phyloP scores from a whole-genome alignment of 2,113 vertebrate species.

The Sylvicapra grimmia region DNA sequence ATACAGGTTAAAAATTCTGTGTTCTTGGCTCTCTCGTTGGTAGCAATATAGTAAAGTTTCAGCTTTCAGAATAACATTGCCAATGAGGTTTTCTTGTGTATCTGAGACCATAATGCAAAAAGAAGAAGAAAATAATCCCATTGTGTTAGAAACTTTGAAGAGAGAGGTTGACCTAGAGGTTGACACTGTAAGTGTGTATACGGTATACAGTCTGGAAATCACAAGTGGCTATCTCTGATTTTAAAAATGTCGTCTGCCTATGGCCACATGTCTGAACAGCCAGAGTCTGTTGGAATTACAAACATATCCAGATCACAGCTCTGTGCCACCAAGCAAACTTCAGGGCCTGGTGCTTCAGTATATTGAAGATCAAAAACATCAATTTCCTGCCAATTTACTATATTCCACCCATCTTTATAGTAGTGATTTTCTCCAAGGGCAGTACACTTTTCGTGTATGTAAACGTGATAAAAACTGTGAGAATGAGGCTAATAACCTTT shows the following conservation, averaged over 20 bases:
- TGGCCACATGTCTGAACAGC: background rate
- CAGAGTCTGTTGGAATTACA: conserved; percentile 32
- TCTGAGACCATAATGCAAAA: background rate
- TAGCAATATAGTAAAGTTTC: background rate
- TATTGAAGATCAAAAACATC: conserved; percentile 18
- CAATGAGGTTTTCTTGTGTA: background rate
- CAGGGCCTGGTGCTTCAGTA: background rate
- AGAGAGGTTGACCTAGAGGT: background rate
- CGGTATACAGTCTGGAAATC: conserved; percentile 10
- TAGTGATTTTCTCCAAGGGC: background rate
- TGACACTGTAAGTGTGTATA: background rate
- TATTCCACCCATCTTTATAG: background rate
- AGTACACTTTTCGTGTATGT: background rate
- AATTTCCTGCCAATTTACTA: background rate
- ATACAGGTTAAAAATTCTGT: conserved; percentile 6
- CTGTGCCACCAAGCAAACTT: background rate
- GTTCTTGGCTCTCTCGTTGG: background rate
- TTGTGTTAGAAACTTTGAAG: background rate
- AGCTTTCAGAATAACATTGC: background rate
- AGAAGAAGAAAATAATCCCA: background rate
- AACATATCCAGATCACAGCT: background rate
- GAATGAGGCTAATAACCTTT: background rate
- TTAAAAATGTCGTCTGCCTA: background rate
- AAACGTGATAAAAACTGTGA: conserved; percentile 24
- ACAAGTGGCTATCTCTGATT: conserved; percentile 13